Conservation (phyloP, 2,797 vertebrate genomes). For the Cynodonichthys magdalenae region DNA sequence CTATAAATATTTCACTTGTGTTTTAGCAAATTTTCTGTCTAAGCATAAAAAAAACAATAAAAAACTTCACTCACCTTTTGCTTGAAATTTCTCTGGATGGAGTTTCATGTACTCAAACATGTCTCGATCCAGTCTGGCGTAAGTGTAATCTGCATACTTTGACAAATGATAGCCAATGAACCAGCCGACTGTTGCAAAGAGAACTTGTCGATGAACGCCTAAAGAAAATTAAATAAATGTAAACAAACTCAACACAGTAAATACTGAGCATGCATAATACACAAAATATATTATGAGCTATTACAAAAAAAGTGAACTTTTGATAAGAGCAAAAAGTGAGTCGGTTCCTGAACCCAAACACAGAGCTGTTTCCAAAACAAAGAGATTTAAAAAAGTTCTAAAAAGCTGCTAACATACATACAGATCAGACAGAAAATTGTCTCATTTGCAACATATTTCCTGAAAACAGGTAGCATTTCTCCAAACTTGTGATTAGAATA, state of each 20-base stretch:
- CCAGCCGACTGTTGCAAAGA: conserved; percentile 82
- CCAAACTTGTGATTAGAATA: too few species aligned
- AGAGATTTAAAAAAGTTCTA: too few species aligned
- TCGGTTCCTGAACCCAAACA: too few species aligned
- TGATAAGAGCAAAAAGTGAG: too few species aligned
- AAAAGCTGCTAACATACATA: too few species aligned
- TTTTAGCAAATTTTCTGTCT: background rate
- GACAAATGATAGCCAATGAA: conserved; percentile 86
- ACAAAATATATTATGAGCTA: too few species aligned
- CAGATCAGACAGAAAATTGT: too few species aligned
- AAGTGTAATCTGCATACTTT: conserved; percentile 81
- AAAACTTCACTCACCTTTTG: conserved; percentile 71
- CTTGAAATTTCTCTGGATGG: conserved; percentile 83
- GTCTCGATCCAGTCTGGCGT: conserved; percentile 84
- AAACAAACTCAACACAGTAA: background rate
- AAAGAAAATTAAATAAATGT: background rate
- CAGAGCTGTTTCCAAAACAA: too few species aligned
- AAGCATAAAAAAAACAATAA: background rate
- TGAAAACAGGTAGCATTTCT: too few species aligned
- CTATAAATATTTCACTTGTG: background rate
- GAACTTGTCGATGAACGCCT: conserved; percentile 91
- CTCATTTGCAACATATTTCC: too few species aligned
- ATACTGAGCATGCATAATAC: background rate
- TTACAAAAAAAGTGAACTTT: too few species aligned
- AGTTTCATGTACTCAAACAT: conserved; percentile 82